phyloP scores from a whole-genome alignment of 2,113 vertebrate species.

The Solea senegalensis region DNA sequence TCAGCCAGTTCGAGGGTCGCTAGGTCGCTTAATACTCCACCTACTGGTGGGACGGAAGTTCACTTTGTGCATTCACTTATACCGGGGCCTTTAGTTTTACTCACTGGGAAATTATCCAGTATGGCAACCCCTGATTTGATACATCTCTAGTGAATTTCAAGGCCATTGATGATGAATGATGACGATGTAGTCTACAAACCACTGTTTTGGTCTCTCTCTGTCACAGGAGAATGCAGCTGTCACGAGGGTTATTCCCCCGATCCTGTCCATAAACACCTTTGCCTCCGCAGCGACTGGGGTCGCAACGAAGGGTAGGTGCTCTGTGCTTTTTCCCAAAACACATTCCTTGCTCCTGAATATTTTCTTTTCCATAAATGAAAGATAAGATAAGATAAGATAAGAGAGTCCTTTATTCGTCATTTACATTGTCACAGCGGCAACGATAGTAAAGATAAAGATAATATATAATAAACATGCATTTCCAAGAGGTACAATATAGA shows the following conservation, averaged over 20 bases:
- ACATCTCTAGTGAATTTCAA: constrained; percentile 43
- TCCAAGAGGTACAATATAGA: too few species aligned
- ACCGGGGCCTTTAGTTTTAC: background rate
- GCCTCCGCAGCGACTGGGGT: constrained; percentile 95
- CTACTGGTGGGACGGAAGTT: too few species aligned
- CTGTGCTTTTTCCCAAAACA: constrained; percentile 9
- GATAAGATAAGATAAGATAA: background rate
- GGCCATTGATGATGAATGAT: background rate
- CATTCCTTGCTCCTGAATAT: background rate
- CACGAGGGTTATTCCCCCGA: constrained; percentile 94
- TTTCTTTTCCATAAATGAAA: constrained; percentile 33
- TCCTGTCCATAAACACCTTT: constrained; percentile 91
- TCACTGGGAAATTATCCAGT: constrained; percentile 18
- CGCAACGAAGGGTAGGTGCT: constrained; percentile 94
- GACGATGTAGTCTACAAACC: too few species aligned
- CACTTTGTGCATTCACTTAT: too few species aligned
- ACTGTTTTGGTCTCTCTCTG: constrained; percentile 32
- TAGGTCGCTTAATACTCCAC: too few species aligned
- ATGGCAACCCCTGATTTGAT: constrained; percentile 41
- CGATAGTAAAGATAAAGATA: too few species aligned
- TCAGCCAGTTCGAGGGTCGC: too few species aligned
- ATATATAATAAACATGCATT: too few species aligned
- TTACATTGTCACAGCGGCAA: too few species aligned
- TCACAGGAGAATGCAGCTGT: constrained; percentile 95
- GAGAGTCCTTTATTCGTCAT: too few species aligned